Evolutionary conservation across 1,140 invertebrate species (phyloP).

Genomic region (Lineus longissimus): DNA sequence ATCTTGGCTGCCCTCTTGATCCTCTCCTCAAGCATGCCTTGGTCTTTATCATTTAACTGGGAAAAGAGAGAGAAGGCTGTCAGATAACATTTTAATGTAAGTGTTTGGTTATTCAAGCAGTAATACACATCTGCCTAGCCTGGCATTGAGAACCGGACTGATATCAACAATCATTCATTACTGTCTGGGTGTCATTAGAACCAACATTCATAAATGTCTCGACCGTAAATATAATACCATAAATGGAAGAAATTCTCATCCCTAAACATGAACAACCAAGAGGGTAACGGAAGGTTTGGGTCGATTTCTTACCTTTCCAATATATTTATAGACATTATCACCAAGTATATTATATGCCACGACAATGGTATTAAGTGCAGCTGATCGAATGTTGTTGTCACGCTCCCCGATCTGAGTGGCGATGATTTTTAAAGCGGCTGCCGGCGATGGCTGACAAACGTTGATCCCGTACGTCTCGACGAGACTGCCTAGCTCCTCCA

Average conservation of each 20-base stretch:
- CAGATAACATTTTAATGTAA: constrained; percentile 3
- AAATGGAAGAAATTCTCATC: too few relatives aligned
- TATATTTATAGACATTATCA: constrained; percentile 84
- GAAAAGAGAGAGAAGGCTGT: constrained; percentile 23
- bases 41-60: constrained; percentile 89
- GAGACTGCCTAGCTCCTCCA: constrained; percentile 83
- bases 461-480: constrained; percentile 80
- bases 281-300: too few relatives aligned
- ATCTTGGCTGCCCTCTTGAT: constrained; percentile 60
- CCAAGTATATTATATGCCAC: constrained; percentile 86
- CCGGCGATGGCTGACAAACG: constrained; percentile 76
- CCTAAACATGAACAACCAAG: too few relatives aligned
- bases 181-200: too few relatives aligned
- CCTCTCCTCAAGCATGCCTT: constrained; percentile 87
- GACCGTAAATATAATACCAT: too few relatives aligned
- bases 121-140: too few relatives aligned
- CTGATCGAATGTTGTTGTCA: constrained; percentile 93
- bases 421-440: constrained; percentile 82
- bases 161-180: too few relatives aligned
- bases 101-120: not conserved
- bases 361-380: constrained; percentile 90
- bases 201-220: too few relatives aligned
- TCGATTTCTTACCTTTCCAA: constrained; percentile 70
- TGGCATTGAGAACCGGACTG: too few relatives aligned
- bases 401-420: constrained; percentile 91